phyloP scores from a whole-genome alignment of 2,888 invertebrate species.

The Lissonota sp. region DNA sequence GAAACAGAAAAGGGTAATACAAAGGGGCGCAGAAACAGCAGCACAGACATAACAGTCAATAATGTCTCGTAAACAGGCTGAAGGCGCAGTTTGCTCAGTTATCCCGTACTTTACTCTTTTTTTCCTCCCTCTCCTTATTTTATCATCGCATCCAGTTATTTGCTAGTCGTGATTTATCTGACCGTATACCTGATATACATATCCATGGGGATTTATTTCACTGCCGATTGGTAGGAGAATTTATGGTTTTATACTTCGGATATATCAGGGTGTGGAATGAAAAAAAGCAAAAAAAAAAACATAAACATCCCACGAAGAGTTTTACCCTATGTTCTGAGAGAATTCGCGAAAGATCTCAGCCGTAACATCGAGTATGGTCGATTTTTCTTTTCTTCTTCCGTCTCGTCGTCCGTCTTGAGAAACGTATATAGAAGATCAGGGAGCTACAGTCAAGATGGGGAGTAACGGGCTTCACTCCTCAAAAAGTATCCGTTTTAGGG shows the following conservation, averaged over 20 bases:
- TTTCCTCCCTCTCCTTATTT: conserved; percentile 9
- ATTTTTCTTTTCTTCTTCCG: conserved; percentile 29
- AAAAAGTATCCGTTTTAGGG: conserved; percentile 60
- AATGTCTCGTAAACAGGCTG: conserved; percentile 40
- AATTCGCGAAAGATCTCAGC: not conserved
- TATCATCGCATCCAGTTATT: conserved; percentile 48
- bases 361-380: not conserved
- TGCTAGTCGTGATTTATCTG: conserved; percentile 59
- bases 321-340: conserved; percentile 9
- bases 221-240: conserved; percentile 37
- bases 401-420: conserved; percentile 22
- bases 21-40: conserved; percentile 9
- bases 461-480: not conserved
- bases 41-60: conserved; percentile 42
- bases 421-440: not conserved
- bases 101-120: conserved; percentile 45
- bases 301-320: not conserved
- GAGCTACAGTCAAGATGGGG: not conserved
- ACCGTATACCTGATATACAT: conserved; percentile 45
- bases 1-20: conserved; percentile 4
- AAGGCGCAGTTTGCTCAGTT: conserved; percentile 16
- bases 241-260: conserved; percentile 32
- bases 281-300: conserved; percentile 6
- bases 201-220: conserved; percentile 46
- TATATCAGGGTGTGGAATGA: conserved; percentile 23